Base-by-base conservation (phyloP, 2,113 vertebrate genomes). In the Alosa alosa region DNA sequence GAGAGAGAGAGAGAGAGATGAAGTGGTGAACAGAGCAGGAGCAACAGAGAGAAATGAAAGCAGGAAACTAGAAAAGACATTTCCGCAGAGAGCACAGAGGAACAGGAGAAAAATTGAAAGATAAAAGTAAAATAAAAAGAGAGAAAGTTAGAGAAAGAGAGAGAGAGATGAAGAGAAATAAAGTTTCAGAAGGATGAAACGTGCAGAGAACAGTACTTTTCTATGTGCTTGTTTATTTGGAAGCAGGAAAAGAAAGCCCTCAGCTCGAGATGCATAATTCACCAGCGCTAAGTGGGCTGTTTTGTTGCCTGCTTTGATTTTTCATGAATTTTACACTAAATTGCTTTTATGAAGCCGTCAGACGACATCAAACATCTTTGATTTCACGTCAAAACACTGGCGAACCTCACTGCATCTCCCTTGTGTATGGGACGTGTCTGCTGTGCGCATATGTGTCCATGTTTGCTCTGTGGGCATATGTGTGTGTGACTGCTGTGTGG, bases 261-360 rank as follows among this genome's bases (percentile, higher is more conserved):
- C 75, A 57, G 78, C 81, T 45, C 45, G 84, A 31, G 46, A 86
- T 93, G 82, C 81, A 93, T 94, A 92, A 92, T 93, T 91, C 68
- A 91, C 44, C 84, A 86, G 25, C 84, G 6, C 39, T 90, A 92
- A 93, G 91, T 91, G 91, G 86, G 86, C 46, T 7, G 83, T 84
- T 91, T 90, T 88, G 87, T 91, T 45, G 3, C 7, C 22, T 81
- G 82, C 89, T 91, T 49, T 81, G 86, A 88, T 91, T 91, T 31
- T 92, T 82, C 57, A 0, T 13, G 68, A 31, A 47, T 50, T 49
- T 86, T 83, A 81, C 41, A 68, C 64, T 72, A 81, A 89, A 82
- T 82, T 25, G 39, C 82, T 36, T 86, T 64, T 81, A 55, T 25
- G 25, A 52, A 6, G 82, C 88, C 89, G 89, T 86, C 86, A 72